Evolutionary conservation across 2,113 vertebrate genomes (phyloP), one percentile per base, ranked within the genome.

Genomic region (Uria aalge): DNA sequence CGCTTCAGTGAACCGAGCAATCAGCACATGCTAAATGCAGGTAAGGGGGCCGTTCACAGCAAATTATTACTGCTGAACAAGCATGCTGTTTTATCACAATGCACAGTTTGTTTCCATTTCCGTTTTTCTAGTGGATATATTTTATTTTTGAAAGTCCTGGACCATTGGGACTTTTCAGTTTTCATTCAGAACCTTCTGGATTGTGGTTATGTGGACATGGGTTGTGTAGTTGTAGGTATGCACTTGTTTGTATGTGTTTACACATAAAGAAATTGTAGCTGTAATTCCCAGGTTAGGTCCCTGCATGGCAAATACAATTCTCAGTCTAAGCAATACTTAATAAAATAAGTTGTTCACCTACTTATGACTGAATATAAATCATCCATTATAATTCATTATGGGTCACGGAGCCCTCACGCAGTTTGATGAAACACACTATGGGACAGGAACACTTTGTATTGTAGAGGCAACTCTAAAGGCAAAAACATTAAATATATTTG

Each of bases 1-100:
- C 11, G 75, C 94, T 97, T 94, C 96, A 97, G 68, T 90, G 95
- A 97, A 85, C 82, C 60, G 48, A 94, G 60, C 96, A 92, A 97
- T 89, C 91, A 94, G 92, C 88, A 85, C 71, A 75, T 92, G 90
- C 53, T 96, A 85, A 97, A 86, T 85, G 64, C 72, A 96, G 93
- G 95, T 89, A 88, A 97, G 82, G 47, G 47, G 7, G 29, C 15
- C 13, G 5, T 14, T 91, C 84, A 67, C 30, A 82, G 80, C 77
- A 84, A 52, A 96, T 80, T 78, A 36, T 74, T 78, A 56, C 78
- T 88, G 62, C 89, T 94, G 92, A 95, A 79, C 83, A 88, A 91
- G 56, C 40, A 26, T 57, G 34, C 55, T 14, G 1, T 62, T 88
- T 53, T 62, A 67, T 74, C 32, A 36, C 0, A 4, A 32, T 38